Conservation (phyloP, 2,888 invertebrate species). For the Heteromurus nitidus region DNA sequence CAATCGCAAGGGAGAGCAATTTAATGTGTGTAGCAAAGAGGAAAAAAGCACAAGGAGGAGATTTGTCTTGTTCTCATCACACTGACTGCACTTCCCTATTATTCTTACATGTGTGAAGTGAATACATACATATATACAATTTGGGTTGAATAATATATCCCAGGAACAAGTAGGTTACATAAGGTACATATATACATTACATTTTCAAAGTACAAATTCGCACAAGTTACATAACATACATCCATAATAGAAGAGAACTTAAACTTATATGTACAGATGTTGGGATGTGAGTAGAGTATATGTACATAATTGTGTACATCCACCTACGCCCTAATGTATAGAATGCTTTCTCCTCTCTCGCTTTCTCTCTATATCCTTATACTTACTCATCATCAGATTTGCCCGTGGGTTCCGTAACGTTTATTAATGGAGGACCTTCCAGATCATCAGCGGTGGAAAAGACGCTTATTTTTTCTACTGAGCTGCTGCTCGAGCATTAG, state of each 20-base stretch:
- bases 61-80: constrained; percentile 58
- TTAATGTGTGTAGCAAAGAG: constrained; percentile 35
- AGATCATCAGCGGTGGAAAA: constrained; percentile 23
- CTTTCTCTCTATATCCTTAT: no score
- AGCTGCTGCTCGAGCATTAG: constrained; percentile 30
- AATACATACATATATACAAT: no score
- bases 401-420: constrained; percentile 41
- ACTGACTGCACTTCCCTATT: constrained; percentile 45
- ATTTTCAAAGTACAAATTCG: no score
- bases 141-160: no score
- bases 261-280: no score
- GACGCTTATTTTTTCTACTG: constrained; percentile 43
- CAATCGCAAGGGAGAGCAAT: constrained; percentile 1
- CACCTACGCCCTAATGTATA: no score
- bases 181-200: constrained; percentile 4
- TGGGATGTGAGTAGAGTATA: no score
- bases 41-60: constrained; percentile 30
- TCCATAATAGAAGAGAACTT: no score
- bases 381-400: constrained; percentile 42
- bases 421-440: constrained; percentile 50
- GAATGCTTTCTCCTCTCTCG: no score
- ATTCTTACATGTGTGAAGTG: constrained; percentile 32
- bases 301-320: no score
- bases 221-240: no score
- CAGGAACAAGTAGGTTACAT: no score